Percentiles rank a stretch among this genome's conserved stretches.
phyloP scores from a whole-genome alignment of 2,113 vertebrate genomes.

The Macroglossus sobrinus region DNA sequence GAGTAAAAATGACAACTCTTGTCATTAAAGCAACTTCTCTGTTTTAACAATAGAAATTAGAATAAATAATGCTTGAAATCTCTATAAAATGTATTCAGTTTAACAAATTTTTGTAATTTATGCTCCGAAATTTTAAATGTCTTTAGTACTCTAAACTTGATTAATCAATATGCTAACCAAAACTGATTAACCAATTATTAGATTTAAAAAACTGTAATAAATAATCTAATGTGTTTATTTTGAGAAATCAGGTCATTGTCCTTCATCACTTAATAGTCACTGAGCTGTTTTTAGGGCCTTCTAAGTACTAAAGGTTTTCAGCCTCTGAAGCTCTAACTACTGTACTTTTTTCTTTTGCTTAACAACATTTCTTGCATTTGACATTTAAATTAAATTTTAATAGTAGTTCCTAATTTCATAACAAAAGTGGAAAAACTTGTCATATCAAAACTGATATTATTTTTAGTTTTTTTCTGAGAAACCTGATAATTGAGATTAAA shows the following conservation, averaged over 20 bases:
- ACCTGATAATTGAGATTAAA: constrained; percentile 40
- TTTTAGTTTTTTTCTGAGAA: neutral
- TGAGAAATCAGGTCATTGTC: neutral
- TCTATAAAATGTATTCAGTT: neutral
- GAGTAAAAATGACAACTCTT: neutral
- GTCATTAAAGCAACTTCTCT: neutral
- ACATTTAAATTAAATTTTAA: neutral
- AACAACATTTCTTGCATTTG: constrained; percentile 47
- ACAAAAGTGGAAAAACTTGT: constrained; percentile 32
- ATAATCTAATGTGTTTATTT: neutral
- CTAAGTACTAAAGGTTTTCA: neutral
- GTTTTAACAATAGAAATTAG: neutral
- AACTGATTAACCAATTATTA: neutral
- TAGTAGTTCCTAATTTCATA: constrained; percentile 44
- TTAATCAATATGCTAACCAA: neutral
- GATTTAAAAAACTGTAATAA: neutral
- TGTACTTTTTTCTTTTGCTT: neutral
- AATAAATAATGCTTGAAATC: neutral
- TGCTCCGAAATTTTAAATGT: constrained; percentile 32
- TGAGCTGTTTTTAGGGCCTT: neutral
- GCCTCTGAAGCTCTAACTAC: constrained; percentile 22
- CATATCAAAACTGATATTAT: neutral
- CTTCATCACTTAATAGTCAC: constrained; percentile 5
- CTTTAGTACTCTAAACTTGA: neutral
- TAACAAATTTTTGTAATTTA: neutral